A percentile compares a stretch with the other conserved stretches of the same genome.
These are phyloP conservation scores for Actenoides hombroni DNA, from an alignment of 2,113 vertebrate genomes.

Conservation along the genomic window DNA sequence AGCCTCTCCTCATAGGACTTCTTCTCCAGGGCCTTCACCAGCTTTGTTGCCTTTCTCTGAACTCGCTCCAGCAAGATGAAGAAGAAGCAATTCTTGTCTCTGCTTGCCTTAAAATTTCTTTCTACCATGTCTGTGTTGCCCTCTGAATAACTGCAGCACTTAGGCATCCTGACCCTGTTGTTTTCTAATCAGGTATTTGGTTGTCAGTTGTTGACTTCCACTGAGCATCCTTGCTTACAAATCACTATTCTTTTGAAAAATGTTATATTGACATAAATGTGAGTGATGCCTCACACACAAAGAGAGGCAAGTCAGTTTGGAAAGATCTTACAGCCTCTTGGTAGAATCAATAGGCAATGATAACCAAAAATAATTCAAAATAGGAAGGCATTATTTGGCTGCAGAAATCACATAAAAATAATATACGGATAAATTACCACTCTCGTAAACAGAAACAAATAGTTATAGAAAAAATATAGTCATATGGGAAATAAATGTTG, in stretches of 20 bases:
- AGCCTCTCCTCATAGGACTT: too few relatives aligned
- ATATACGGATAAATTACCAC: background rate
- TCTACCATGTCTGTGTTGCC: background rate
- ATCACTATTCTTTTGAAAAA: background rate
- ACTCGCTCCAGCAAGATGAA: too few relatives aligned
- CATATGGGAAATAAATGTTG: background rate
- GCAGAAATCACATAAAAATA: background rate
- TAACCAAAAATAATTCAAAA: background rate
- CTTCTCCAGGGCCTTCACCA: too few relatives aligned
- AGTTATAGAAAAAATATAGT: background rate
- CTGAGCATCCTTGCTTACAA: background rate
- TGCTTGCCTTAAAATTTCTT: background rate
- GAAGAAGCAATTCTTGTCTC: background rate
- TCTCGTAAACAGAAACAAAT: background rate
- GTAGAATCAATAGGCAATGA: background rate
- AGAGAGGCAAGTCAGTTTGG: background rate
- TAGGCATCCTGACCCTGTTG: background rate
- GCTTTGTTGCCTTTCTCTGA: too few relatives aligned
- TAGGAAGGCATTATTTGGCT: background rate
- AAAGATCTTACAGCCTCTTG: background rate
- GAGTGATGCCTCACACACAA: background rate
- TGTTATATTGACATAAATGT: background rate
- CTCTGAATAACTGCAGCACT: background rate
- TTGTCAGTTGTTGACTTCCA: background rate
- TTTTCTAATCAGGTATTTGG: background rate